phyloP scores from a whole-genome alignment of 2,113 vertebrate species.

The Cyprinodon brontotheroides region DNA sequence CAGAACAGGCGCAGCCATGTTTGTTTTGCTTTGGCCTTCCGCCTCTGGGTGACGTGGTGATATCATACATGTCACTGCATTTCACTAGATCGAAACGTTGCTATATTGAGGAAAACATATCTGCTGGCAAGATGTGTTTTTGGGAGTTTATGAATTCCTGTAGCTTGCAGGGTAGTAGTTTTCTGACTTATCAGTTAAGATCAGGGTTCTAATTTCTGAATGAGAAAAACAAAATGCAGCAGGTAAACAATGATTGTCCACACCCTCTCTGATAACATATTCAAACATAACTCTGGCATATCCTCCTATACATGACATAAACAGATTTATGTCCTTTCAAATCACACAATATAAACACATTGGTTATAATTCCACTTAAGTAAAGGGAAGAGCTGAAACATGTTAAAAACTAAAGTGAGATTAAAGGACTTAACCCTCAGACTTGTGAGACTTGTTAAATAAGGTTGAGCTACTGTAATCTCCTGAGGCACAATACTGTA shows the following conservation, averaged over 20 bases:
- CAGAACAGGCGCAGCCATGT: no score
- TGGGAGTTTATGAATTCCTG: no score
- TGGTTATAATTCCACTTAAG: constrained; percentile 69
- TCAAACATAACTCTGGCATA: neutral
- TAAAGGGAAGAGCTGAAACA: constrained; percentile 62
- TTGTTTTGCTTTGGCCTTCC: no score
- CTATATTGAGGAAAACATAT: no score
- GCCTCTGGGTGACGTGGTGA: no score
- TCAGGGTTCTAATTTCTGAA: neutral
- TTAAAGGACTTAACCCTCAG: constrained; percentile 30
- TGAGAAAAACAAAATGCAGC: neutral
- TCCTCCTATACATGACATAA: neutral
- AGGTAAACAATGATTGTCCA: neutral
- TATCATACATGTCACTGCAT: no score
- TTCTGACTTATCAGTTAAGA: neutral
- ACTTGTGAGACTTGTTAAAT: constrained; percentile 12
- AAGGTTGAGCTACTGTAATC: constrained; percentile 1
- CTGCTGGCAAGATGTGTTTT: no score
- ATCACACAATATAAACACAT: constrained; percentile 53
- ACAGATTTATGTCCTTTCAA: constrained; percentile 45
- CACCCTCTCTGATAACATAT: neutral
- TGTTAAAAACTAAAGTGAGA: constrained; percentile 44
- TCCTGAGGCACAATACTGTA: constrained; percentile 21
- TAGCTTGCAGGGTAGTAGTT: no score
- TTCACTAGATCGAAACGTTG: no score